Base-by-base conservation (phyloP, 1,140 invertebrate species). In the Theocolax elegans region DNA sequence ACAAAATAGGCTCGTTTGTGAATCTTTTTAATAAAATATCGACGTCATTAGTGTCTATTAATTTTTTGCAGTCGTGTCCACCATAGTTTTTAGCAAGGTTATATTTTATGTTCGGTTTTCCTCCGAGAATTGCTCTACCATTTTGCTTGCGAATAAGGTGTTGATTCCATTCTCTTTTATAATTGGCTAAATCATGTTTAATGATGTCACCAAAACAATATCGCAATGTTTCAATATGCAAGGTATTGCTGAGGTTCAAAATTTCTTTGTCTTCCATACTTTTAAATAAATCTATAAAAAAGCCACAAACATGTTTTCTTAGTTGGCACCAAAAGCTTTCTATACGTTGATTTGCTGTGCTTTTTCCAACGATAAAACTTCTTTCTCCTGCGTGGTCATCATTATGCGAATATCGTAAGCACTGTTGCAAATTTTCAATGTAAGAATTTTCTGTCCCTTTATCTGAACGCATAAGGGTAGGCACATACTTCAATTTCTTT, bases 391-490 rank as follows among this genome's bases (percentile, higher is more conserved):
- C 25, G 23, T 27, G 21, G 9, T 49, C n/a, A 59, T 68, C 66
- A 12, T 42, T 31, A 31, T 68, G 66, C 12, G 19, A 12, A 58
- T 17, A 35, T 13, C 44, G 40, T 44, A 68, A 35, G 48, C 42
- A 21, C 19, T 29, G 44, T 17, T 68, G 54, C 3, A 51, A 21
- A 8, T 49, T 35, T 59, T 56, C 66, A 56, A 70, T 35, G 1
- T 63, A 25, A n/a, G 46, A 31, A 42, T 60, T 72, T 70, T 64
- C 75, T 29, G 74, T 76, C 9, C 75, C 76, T 13, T 49, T 63
- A 64, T 78, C 77, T 19, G 53, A 38, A 64, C 79, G 56, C 17
- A 79, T 60, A 21, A 74, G 23, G 13, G 27, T 44, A 19, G 75
- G 76, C 10, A 60, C 49, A n/a, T 72, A 73, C 44, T 60, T 42